These are phyloP conservation scores for Liparis tanakae DNA, from an alignment of 2,797 vertebrate species.

Conservation along the genomic window DNA sequence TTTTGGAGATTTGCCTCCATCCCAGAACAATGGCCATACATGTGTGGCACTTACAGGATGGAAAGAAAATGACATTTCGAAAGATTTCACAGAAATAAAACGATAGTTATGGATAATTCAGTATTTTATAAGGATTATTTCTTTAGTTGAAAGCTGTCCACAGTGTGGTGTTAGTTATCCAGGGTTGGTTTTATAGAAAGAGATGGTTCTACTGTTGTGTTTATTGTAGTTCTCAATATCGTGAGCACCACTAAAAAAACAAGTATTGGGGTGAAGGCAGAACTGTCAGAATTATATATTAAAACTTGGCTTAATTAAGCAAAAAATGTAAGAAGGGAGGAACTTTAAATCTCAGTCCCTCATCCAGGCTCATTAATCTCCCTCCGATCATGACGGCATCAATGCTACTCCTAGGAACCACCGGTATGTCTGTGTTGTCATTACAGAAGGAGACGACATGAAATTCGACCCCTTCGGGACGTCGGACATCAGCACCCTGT, in stretches of 20 bases:
- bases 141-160: background rate
- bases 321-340: background rate
- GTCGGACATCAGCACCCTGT: constrained; percentile 85
- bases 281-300: background rate
- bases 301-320: background rate
- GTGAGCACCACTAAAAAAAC: background rate
- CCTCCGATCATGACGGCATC: constrained; percentile 42
- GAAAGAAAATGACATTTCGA: constrained; percentile 1
- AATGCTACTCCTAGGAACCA: constrained; percentile 70
- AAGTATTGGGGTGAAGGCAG: background rate
- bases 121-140: background rate
- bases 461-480: constrained; percentile 92
- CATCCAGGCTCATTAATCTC: constrained; percentile 33
- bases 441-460: constrained; percentile 93
- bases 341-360: constrained; percentile 13
- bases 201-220: background rate
- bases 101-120: background rate
- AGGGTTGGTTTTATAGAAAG: background rate
- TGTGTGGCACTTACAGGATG: background rate
- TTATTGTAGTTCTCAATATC: background rate
- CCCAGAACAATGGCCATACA: background rate
- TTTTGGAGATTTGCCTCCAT: background rate
- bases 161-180: background rate
- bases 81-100: background rate
- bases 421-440: constrained; percentile 79